Evolutionary conservation across 2,888 invertebrate species (phyloP).

Genomic region (Eupithecia vulgata): DNA sequence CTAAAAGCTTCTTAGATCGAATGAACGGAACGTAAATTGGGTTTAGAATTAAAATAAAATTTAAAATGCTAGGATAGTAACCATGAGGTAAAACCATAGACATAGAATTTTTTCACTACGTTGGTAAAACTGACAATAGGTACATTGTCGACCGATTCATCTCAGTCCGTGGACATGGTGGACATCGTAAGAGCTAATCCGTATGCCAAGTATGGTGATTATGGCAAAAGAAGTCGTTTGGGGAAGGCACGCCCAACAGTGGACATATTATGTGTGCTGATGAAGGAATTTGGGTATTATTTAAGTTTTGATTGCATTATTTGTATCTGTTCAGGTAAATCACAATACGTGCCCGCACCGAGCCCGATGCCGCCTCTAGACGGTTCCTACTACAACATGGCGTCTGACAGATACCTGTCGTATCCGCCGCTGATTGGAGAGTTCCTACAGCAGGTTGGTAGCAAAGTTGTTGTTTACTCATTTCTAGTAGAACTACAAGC

Average conservation of each 20-base stretch:
- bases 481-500: too few species aligned
- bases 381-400: conserved; percentile 92
- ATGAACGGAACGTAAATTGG: neutral
- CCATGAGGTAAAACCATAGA: neutral
- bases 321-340: conserved; percentile 74
- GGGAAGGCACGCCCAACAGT: too few species aligned
- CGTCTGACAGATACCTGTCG: conserved; percentile 90
- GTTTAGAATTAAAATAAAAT: conserved; percentile 2
- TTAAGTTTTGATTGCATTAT: neutral
- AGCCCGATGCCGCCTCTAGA: conserved; percentile 91
- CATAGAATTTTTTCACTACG: too few species aligned
- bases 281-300: neutral
- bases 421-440: conserved; percentile 88
- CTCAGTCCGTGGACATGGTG: too few species aligned
- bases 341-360: conserved; percentile 85
- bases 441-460: conserved; percentile 75
- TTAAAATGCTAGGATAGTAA: neutral
- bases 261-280: too few species aligned
- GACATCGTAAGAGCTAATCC: too few species aligned
- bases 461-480: too few species aligned
- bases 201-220: too few species aligned
- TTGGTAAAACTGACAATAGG: too few species aligned
- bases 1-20: neutral
- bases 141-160: too few species aligned
- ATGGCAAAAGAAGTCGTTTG: too few species aligned